Evolutionary conservation across 53 echinoderm and acorn worm genomes (phyloP), one percentile per base, ranked within the genome.

Genomic region (Zoroaster sp.): DNA sequence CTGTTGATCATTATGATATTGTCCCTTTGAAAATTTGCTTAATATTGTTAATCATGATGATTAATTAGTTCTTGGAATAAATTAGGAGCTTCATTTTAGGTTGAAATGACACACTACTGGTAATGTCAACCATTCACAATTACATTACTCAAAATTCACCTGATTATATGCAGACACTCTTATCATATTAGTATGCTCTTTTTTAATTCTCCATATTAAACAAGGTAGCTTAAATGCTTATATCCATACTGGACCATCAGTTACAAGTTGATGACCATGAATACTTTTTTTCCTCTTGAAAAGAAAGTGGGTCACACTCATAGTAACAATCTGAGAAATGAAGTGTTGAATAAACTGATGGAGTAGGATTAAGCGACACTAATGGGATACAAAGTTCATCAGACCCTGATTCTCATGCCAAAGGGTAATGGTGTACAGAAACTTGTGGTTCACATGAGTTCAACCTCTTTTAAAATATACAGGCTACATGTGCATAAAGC

Each of bases 311-410:
- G 80, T 80, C 80, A 80, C 80, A 66, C 63, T 65, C 66, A 28
- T 21, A 15, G 80, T 36, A 63, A 65, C 77, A 34, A 77, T 77
- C 77, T 47, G 20, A 9, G 21, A 38, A 25, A 17, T 66, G 23
- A 35, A 80, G 80, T 80, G 66, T 39, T 63, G 80, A 65, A 41
- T 37, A 66, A 80, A 77, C 77, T 18, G 15, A 35, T 36, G 38
- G 66, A 77, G 77, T 77, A 31, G 15, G 53, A 18, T 65, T 21
- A 63, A 80, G 69, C 35, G 18, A 35, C 79, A 18, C 55, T 74
- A 87, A 87, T 73, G 73, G 74, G 73, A 73, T 72, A 40, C 87
- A 74, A 87, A 70, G 87, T 87, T 54, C 72, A 87, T 20, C 20
- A 25, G 15, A 23, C 21, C 74, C 28, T 35, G 13, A 11, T 41